A percentile compares a stretch with the other conserved stretches of the same genome.
Conservation (phyloP, 1,140 invertebrate genomes). For the Panagrolaimus sp. region DNA sequence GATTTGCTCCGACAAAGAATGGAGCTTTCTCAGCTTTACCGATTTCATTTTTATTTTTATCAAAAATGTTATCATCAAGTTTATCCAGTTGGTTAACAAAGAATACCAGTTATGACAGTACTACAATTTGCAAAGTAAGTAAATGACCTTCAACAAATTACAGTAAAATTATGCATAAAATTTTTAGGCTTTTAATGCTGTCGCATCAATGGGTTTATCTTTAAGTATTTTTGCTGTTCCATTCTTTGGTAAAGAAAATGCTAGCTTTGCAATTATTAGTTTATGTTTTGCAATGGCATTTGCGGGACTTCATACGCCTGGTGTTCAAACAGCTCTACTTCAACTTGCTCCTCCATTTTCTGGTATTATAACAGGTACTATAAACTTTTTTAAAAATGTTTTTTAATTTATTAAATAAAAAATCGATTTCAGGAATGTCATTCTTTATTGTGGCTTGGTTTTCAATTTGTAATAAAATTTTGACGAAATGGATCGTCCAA, state of each 20-base stretch:
- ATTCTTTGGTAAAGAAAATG: conserved; percentile 47
- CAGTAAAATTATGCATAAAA: neutral
- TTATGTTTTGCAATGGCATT: conserved; percentile 54
- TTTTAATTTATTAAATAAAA: neutral
- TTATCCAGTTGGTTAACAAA: conserved; percentile 50
- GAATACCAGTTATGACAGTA: conserved; percentile 35
- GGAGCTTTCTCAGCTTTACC: conserved; percentile 51
- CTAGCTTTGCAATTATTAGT: conserved; percentile 43
- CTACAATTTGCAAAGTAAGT: conserved; percentile 50
- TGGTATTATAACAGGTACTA: conserved; percentile 50
- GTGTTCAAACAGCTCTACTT: conserved; percentile 52
- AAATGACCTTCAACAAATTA: neutral
- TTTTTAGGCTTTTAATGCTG: conserved; percentile 47
- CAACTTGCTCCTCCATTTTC: conserved; percentile 56
- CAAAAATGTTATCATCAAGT: conserved; percentile 49
- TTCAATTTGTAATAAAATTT: conserved; percentile 50
- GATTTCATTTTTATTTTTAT: conserved; percentile 52
- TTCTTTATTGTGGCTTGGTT: conserved; percentile 57
- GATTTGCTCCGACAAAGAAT: conserved; percentile 55
- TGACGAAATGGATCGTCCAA: conserved; percentile 56
- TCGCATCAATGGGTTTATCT: conserved; percentile 50
- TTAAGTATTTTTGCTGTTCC: conserved; percentile 48
- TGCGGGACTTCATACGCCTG: conserved; percentile 50
- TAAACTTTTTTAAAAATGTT: conserved; percentile 18
- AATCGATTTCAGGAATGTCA: conserved; percentile 13